A percentile compares a stretch with the other conserved stretches of the same genome.
phyloP scores from a whole-genome alignment of 2,113 vertebrate species.

The Hiodon tergisus region DNA sequence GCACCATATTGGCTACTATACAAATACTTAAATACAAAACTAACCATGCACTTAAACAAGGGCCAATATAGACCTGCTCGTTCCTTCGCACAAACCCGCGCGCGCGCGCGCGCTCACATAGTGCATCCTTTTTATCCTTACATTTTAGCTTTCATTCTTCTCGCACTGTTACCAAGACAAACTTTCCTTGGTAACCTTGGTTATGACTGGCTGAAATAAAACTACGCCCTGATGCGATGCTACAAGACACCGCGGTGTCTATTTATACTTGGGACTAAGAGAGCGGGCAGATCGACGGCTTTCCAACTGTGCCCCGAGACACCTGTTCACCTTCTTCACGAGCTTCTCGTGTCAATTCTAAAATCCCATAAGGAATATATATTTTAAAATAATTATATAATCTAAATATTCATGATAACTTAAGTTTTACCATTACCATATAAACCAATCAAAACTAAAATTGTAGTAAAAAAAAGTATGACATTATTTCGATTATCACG shows the following conservation, averaged over 20 bases:
- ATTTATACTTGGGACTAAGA: conserved; percentile 32
- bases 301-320: conserved; percentile 12
- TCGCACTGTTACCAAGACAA: neutral
- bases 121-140: too few species aligned
- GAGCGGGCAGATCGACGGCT: conserved; percentile 3
- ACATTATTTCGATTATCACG: too few species aligned
- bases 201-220: neutral
- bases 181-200: neutral
- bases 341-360: conserved; percentile 4
- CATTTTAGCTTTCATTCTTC: too few species aligned
- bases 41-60: too few species aligned
- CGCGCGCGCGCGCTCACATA: too few species aligned
- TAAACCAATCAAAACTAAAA: too few species aligned
- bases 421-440: neutral
- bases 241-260: conserved; percentile 9
- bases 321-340: conserved; percentile 35
- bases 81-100: too few species aligned
- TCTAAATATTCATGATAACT: neutral
- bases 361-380: conserved; percentile 1
- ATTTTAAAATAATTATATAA: conserved; percentile 8
- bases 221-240: conserved; percentile 6
- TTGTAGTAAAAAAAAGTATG: neutral
- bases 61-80: too few species aligned
- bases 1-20: too few species aligned
- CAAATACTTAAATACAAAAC: too few species aligned